These are phyloP conservation scores for Ifrita kowaldi DNA, from an alignment of 2,113 vertebrate genomes.

Conservation along the genomic window DNA sequence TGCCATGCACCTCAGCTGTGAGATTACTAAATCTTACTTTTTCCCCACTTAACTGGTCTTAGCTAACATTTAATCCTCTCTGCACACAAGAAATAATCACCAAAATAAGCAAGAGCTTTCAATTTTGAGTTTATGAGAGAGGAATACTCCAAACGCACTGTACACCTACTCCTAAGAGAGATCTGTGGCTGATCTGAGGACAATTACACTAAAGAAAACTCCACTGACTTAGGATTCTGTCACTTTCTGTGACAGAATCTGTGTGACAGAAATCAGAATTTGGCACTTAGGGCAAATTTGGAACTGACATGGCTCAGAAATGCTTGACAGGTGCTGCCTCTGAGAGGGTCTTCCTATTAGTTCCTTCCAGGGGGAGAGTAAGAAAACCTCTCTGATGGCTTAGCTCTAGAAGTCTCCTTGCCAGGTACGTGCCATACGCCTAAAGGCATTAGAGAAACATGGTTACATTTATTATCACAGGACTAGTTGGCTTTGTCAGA, in stretches of 20 bases:
- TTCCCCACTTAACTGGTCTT: not conserved
- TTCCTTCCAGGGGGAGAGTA: not conserved
- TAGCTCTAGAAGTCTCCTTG: not conserved
- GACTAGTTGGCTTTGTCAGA: not conserved
- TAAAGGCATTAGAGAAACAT: not conserved
- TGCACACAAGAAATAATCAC: not conserved
- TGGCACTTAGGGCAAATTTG: not conserved
- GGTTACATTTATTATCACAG: not conserved
- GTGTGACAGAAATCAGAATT: constrained; percentile 10
- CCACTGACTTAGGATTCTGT: not conserved
- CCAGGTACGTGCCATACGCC: constrained; percentile 5
- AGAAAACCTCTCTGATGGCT: not conserved
- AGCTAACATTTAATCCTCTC: not conserved
- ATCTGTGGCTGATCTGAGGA: not conserved
- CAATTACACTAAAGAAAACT: not conserved
- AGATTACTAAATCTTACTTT: not conserved
- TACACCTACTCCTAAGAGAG: not conserved
- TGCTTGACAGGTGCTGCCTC: not conserved
- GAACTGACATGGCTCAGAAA: not conserved
- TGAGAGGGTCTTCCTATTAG: not conserved
- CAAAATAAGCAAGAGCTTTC: not conserved
- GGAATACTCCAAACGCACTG: not conserved
- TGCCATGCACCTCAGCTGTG: not conserved
- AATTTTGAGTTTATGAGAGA: not conserved
- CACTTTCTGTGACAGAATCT: not conserved